Conservation (phyloP, 2,113 vertebrate genomes). For the Uropsilus gracilis region DNA sequence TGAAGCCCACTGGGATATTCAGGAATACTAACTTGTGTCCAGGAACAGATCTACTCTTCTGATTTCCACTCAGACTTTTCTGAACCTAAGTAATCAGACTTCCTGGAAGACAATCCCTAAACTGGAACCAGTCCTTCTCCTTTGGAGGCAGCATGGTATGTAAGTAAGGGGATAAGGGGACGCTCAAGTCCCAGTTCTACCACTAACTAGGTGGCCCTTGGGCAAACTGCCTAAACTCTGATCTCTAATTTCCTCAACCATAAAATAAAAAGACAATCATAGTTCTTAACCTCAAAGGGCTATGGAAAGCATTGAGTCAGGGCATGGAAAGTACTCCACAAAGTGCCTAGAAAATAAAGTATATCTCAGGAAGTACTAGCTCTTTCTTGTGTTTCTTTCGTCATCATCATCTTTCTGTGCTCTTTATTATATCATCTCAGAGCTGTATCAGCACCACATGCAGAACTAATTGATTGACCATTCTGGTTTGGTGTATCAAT, state of each 20-base stretch:
- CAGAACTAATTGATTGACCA: background rate
- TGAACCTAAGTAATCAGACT: slow-evolving; percentile 37
- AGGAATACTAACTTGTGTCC: background rate
- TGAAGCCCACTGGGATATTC: background rate
- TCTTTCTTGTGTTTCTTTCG: background rate
- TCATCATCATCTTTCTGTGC: background rate
- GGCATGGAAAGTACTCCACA: background rate
- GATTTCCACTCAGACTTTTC: background rate
- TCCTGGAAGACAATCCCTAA: background rate
- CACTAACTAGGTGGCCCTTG: background rate
- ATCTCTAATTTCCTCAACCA: background rate
- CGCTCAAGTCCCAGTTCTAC: background rate
- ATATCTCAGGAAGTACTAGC: background rate
- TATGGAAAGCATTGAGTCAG: background rate
- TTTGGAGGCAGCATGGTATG: background rate
- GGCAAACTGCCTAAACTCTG: background rate
- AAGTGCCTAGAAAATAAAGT: background rate
- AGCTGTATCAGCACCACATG: background rate
- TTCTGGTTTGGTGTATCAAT: background rate
- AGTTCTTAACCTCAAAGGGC: background rate
- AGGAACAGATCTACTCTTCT: background rate
- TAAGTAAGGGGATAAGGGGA: background rate
- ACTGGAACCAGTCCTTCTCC: background rate
- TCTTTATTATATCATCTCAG: background rate
- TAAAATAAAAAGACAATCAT: slow-evolving; percentile 21